phyloP scores from a whole-genome alignment of 2,113 vertebrate genomes.

The Larimichthys polyactis region DNA sequence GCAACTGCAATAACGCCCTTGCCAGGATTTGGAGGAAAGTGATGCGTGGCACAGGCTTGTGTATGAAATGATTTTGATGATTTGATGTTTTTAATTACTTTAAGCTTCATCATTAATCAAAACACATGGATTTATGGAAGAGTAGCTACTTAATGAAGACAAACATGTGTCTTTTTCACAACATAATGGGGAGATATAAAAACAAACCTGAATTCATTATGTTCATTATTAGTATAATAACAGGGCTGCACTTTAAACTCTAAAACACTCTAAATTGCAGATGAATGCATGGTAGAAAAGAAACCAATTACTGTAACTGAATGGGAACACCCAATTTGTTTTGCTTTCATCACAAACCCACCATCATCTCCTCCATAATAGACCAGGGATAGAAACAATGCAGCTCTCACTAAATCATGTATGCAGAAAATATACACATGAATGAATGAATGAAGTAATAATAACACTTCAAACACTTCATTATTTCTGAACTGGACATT shows the following conservation, averaged over 20 bases:
- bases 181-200: background rate
- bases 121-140: background rate
- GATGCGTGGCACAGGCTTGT: background rate
- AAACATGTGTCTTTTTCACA: background rate
- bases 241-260: background rate
- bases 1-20: slow-evolving; percentile 33
- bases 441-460: slow-evolving; percentile 32
- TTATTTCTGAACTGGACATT: slow-evolving; percentile 16
- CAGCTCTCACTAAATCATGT: slow-evolving; percentile 12
- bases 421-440: slow-evolving; percentile 28
- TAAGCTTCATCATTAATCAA: background rate
- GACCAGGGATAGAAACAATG: slow-evolving; percentile 26
- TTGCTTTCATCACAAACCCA: slow-evolving; percentile 25
- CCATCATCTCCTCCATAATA: slow-evolving; percentile 7
- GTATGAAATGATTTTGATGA: background rate
- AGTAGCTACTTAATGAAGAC: background rate
- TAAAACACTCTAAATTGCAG: slow-evolving; percentile 16
- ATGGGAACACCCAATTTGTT: slow-evolving; percentile 33
- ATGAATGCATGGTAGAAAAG: slow-evolving; percentile 2
- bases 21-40: slow-evolving; percentile 2
- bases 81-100: too few relatives aligned
- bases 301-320: slow-evolving; percentile 37
- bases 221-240: slow-evolving; percentile 12
- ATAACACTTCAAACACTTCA: slow-evolving; percentile 7
- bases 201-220: background rate